Evolutionary conservation across 2,797 vertebrate species (phyloP), one percentile per base, ranked within the genome.

Genomic region (Meda fulgida): DNA sequence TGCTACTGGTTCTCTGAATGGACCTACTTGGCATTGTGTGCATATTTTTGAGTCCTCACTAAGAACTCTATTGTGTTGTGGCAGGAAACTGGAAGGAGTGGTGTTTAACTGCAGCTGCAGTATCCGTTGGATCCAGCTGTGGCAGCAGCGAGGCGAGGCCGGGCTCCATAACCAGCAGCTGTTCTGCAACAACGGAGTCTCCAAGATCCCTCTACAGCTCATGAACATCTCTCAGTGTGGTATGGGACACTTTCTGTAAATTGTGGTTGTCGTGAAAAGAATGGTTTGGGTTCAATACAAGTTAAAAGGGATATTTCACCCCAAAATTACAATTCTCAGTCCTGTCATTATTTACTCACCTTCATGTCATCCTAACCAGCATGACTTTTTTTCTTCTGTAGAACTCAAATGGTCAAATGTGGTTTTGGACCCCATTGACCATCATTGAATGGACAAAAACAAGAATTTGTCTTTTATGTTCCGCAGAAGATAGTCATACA

Each of bases 111-210:
- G 98, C 85, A 98, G 97, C 94, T 99, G 98, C 1, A 94, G 95
- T 84, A 97, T 99, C 88, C 98, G 97, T 87, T 99, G 98, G 98
- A 96, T 99, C 93, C 98, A 99, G 93, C 96, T 99, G 90, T 98
- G 97, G 96, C 97, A 98, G 93, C 96, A 97, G 93, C 96, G 96
- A 91, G 96, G 96, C 0, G 96, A 97, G 89, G 97, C 97, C 0
- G 95, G 93, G 73, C 94, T 99, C n/a, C 94, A 96, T 88, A 93
- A 91, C 85, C 98, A 99, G 90, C 93, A 94, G 63, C 92, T 99
- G 26, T 95, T 94, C 93, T 99, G 98, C 87, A 87, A 94, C 84
- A 93, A 92, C 2, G 89, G 93, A 26, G 89, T 92, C 0, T 93
- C 89, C 60, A 94, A 91, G 71, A 96, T 97, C 36, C 93, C 93